Conservation (phyloP, 2,797 vertebrate genomes). For the Megaceryle alcyon region DNA sequence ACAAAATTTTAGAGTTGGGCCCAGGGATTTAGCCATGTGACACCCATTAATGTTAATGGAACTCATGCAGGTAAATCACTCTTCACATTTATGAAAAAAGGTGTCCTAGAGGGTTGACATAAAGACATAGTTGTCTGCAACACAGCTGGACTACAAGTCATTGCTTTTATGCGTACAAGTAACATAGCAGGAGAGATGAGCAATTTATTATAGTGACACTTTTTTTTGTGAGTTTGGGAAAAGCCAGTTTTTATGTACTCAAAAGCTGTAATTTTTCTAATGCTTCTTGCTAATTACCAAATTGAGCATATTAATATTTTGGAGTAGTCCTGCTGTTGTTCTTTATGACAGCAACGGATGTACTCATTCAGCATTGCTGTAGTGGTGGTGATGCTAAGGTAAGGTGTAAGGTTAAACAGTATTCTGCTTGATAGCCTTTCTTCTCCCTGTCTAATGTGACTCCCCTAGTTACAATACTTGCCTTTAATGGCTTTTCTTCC, state of each 20-base stretch:
- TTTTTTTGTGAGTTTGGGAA: background rate
- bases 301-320: background rate
- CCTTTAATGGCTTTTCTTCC: background rate
- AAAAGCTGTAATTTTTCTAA: background rate
- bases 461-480: background rate
- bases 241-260: background rate
- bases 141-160: slow-evolving; percentile 35
- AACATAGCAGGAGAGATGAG: background rate
- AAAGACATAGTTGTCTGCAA: slow-evolving; percentile 4
- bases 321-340: background rate
- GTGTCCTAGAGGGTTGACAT: slow-evolving; percentile 25
- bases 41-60: slow-evolving; percentile 52
- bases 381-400: background rate
- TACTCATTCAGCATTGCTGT: background rate
- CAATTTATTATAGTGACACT: background rate
- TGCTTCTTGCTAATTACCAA: background rate
- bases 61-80: slow-evolving; percentile 26
- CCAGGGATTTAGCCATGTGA: slow-evolving; percentile 40
- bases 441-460: background rate
- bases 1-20: background rate
- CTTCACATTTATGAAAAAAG: background rate
- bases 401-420: background rate
- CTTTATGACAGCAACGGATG: background rate
- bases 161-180: background rate
- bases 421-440: background rate